A percentile compares a stretch with the other conserved stretches of the same genome.
These are phyloP conservation scores for Lagocephalus sceleratus DNA, from an alignment of 2,797 vertebrate genomes.

Conservation along the genomic window DNA sequence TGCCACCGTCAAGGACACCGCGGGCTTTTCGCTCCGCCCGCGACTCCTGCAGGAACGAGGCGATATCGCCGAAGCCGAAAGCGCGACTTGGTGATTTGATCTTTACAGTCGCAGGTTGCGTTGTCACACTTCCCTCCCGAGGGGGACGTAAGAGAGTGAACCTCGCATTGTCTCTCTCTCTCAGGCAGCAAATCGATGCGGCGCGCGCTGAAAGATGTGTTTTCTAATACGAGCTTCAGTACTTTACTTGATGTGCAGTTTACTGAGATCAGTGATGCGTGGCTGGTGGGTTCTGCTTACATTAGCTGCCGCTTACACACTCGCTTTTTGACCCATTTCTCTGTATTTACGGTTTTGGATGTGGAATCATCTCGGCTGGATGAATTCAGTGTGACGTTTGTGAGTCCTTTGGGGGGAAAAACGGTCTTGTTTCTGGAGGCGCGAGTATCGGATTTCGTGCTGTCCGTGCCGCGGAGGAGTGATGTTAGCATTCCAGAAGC, in stretches of 20 bases:
- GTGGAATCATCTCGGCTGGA: too few relatives aligned
- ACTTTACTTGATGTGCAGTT: conserved; percentile 17
- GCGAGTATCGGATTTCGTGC: conserved; percentile 35
- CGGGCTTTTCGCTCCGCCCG: too few relatives aligned
- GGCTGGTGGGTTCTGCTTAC: conserved; percentile 8
- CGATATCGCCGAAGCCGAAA: too few relatives aligned
- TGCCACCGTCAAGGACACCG: too few relatives aligned
- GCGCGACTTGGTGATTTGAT: too few relatives aligned
- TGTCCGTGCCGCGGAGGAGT: conserved; percentile 23
- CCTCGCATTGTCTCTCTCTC: not conserved
- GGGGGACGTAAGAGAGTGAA: not conserved
- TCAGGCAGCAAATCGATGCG: not conserved
- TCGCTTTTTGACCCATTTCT: conserved; percentile 8
- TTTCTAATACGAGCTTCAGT: not conserved
- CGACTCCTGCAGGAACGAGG: too few relatives aligned
- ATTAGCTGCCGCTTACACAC: conserved; percentile 11
- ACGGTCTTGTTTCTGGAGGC: conserved; percentile 17
- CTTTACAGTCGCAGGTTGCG: too few relatives aligned
- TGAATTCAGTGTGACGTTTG: not conserved
- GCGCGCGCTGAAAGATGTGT: not conserved
- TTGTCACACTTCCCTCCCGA: not conserved
- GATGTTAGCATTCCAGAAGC: conserved; percentile 20
- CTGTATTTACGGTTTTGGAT: not conserved
- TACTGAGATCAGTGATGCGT: conserved; percentile 20
- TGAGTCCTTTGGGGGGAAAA: conserved; percentile 1